Evolutionary conservation across 2,888 invertebrate genomes (phyloP).

Genomic region (Syritta pipiens): DNA sequence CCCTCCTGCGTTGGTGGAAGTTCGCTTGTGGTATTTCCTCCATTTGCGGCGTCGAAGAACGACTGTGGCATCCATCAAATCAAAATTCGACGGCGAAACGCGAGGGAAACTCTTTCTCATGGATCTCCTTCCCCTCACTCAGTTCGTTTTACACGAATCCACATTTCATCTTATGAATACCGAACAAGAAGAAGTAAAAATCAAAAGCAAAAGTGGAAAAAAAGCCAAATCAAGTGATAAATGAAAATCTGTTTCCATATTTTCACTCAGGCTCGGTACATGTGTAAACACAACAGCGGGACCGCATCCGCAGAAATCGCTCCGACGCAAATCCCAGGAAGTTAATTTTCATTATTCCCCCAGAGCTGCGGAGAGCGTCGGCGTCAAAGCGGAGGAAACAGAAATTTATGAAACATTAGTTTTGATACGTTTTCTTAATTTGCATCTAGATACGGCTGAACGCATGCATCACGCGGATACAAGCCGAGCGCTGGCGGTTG

Average conservation of each 20-base stretch:
- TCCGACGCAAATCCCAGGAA: slow-evolving; percentile 42
- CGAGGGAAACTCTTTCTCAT: background rate
- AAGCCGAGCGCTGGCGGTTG: background rate
- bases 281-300: slow-evolving; percentile 3
- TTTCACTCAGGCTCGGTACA: background rate
- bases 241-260: background rate
- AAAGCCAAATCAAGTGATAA: background rate
- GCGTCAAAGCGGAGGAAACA: slow-evolving; percentile 2
- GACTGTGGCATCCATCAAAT: slow-evolving; percentile 35
- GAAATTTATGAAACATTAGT: slow-evolving; percentile 1
- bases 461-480: background rate
- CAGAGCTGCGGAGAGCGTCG: background rate
- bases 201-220: background rate
- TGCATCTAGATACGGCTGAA: slow-evolving; percentile 8
- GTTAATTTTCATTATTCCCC: slow-evolving; percentile 55
- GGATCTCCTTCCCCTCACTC: background rate
- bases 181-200: slow-evolving; percentile 1
- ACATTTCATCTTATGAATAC: slow-evolving; percentile 35
- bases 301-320: slow-evolving; percentile 16
- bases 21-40: slow-evolving; percentile 4
- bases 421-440: slow-evolving; percentile 7
- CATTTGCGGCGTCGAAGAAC: slow-evolving; percentile 13
- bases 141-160: slow-evolving; percentile 27
- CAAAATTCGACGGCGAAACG: background rate
- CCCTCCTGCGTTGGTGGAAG: background rate